Percentiles rank a stretch among this genome's conserved stretches.
Conservation (phyloP, 2,797 vertebrate species). For the Nannoperca obscura region DNA sequence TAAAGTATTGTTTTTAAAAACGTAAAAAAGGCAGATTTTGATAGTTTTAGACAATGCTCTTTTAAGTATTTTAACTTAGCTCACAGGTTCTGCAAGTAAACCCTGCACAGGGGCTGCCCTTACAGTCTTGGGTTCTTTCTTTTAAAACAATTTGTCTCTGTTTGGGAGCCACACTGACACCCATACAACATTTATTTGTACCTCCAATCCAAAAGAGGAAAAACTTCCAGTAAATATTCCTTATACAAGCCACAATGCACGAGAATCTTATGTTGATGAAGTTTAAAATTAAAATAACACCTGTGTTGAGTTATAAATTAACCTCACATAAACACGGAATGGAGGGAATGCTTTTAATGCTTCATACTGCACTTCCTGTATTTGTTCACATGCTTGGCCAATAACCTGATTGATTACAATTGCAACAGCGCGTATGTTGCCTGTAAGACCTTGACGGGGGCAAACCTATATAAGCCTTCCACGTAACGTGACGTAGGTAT, state of each 20-base stretch:
- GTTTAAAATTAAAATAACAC: neutral
- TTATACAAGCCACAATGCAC: neutral
- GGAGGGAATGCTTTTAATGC: neutral
- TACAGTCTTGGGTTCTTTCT: neutral
- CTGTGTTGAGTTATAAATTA: neutral
- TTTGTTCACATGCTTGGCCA: too few species aligned
- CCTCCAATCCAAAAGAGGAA: neutral
- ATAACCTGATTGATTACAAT: too few species aligned
- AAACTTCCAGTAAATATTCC: neutral
- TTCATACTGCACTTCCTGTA: too few species aligned
- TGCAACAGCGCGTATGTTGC: neutral
- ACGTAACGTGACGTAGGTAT: slow-evolving; percentile 23
- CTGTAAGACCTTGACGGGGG: neutral
- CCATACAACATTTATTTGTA: neutral
- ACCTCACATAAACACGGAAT: neutral
- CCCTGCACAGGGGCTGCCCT: neutral
- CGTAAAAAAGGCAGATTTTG: too few species aligned
- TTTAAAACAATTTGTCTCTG: neutral
- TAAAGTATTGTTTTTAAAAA: neutral
- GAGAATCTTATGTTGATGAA: neutral
- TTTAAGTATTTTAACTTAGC: neutral
- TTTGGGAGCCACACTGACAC: neutral
- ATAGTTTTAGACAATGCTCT: neutral
- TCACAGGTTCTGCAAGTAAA: neutral
- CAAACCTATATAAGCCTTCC: neutral